phyloP scores from a whole-genome alignment of 2,113 vertebrate genomes.

The Castor canadensis region DNA sequence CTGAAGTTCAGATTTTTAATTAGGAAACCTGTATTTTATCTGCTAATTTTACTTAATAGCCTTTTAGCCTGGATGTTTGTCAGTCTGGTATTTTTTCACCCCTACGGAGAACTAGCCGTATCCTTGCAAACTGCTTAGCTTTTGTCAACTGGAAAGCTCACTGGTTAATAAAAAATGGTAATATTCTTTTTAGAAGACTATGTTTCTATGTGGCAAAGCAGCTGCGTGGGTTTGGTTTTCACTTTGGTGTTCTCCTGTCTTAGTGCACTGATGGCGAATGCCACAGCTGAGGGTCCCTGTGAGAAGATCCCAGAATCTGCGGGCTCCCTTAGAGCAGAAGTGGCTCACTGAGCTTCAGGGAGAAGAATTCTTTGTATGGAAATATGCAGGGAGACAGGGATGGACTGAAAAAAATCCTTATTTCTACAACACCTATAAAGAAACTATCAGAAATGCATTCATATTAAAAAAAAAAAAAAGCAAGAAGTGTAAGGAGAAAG shows the following conservation, averaged over 20 bases:
- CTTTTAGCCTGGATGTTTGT: conserved; percentile 27
- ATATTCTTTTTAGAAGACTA: conserved; percentile 37
- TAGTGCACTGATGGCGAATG: too few species aligned
- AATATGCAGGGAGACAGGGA: conserved; percentile 46
- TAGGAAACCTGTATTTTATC: not conserved
- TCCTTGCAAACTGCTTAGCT: conserved; percentile 24
- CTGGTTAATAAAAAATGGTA: not conserved
- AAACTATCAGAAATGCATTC: conserved; percentile 61
- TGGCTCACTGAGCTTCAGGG: conserved; percentile 46
- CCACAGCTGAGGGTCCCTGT: not conserved
- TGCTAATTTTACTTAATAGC: not conserved
- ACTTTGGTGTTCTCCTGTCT: not conserved
- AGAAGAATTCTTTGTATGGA: conserved; percentile 47
- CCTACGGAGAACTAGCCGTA: not conserved
- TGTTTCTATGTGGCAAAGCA: not conserved
- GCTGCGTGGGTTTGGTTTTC: not conserved
- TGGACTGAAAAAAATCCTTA: conserved; percentile 60
- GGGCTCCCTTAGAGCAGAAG: conserved; percentile 47
- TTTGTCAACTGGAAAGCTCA: conserved; percentile 37
- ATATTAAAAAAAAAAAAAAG: conserved; percentile 68
- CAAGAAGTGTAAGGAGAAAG: conserved; percentile 61
- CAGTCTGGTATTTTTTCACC: not conserved
- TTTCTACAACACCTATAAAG: conserved; percentile 64
- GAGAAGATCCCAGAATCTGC: not conserved
- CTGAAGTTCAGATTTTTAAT: not conserved